Conservation (phyloP, 2,888 invertebrate genomes). For the Enchytraeus crypticus region DNA sequence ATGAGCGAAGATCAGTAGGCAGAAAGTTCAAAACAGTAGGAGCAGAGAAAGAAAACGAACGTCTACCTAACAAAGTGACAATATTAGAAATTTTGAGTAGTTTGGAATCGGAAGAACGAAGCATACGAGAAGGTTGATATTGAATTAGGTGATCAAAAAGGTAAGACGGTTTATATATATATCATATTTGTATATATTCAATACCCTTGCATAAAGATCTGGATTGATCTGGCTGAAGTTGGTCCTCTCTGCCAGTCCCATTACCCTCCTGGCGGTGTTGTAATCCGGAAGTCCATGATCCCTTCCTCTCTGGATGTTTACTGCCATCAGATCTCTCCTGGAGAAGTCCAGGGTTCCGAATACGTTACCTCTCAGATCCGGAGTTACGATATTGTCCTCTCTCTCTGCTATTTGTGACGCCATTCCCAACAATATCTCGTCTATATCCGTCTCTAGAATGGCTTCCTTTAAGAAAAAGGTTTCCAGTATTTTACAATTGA, state of each 20-base stretch:
- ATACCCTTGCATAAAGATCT: neutral
- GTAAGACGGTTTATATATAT: too few species aligned
- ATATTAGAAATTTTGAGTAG: too few species aligned
- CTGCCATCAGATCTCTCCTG: conserved; percentile 55
- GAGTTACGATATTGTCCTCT: conserved; percentile 85
- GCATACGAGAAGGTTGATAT: too few species aligned
- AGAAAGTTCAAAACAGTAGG: too few species aligned
- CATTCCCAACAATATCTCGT: conserved; percentile 88
- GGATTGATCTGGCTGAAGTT: conserved; percentile 26
- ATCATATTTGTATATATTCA: too few species aligned
- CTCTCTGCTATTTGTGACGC: conserved; percentile 87
- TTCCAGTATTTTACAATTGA: too few species aligned
- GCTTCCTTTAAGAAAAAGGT: conserved; percentile 1
- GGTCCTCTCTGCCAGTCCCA: conserved; percentile 37
- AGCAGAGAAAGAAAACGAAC: too few species aligned
- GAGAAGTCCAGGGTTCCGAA: conserved; percentile 58
- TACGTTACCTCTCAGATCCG: conserved; percentile 70
- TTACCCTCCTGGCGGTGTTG: conserved; percentile 53
- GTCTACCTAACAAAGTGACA: too few species aligned
- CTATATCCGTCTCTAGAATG: conserved; percentile 51
- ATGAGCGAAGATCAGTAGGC: too few species aligned
- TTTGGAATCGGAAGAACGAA: too few species aligned
- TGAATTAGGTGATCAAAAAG: too few species aligned
- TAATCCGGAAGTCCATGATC: conserved; percentile 58
- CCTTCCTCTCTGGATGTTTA: conserved; percentile 56